These are phyloP conservation scores for Synanthedon tipuliformis DNA, from an alignment of 2,888 invertebrate species.

Conservation along the genomic window DNA sequence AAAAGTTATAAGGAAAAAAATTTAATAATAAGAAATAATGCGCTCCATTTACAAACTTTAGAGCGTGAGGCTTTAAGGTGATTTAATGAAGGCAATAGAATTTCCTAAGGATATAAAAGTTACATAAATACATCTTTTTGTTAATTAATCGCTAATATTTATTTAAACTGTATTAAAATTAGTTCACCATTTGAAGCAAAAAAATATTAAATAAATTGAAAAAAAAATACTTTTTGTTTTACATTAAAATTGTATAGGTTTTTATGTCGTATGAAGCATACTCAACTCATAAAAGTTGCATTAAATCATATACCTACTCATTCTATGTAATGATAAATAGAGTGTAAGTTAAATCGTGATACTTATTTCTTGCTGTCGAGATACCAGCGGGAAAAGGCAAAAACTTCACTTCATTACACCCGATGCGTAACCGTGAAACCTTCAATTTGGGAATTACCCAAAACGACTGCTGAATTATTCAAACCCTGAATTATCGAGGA, in stretches of 20 bases:
- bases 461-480: constrained; percentile 57
- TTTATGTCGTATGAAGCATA: background rate
- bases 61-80: no score
- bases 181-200: no score
- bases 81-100: no score
- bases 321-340: background rate
- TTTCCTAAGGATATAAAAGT: no score
- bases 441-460: constrained; percentile 54
- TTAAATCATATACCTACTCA: background rate
- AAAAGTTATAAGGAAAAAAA: no score
- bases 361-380: background rate
- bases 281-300: background rate
- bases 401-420: constrained; percentile 42
- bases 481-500: constrained; percentile 51
- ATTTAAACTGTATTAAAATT: no score
- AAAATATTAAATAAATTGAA: no score
- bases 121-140: no score
- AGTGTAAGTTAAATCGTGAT: background rate
- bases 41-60: no score
- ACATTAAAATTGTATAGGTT: no score
- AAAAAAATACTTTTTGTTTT: background rate
- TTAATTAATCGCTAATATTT: no score
- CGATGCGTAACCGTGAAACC: constrained; percentile 38
- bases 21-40: no score
- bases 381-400: constrained; percentile 9